Evolutionary conservation across 92 coral and sea anemone species (phyloP).

Genomic region (Porites lobata): DNA sequence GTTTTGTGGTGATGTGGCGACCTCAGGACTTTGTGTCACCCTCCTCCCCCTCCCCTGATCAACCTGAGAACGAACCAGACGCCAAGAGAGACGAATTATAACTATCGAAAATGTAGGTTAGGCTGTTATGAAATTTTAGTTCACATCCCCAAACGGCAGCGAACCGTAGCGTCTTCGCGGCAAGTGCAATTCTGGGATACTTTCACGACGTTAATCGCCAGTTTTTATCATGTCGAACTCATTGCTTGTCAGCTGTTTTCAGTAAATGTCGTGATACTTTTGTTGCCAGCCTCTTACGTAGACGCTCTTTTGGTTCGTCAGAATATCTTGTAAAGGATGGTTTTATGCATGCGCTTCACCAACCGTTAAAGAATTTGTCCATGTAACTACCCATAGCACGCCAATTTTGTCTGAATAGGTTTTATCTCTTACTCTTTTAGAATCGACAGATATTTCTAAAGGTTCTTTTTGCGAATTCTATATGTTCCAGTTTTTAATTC

Average conservation of each 20-base stretch:
- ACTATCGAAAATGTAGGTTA: neutral
- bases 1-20: too few species aligned
- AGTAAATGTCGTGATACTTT: too few species aligned
- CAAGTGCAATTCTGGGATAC: neutral
- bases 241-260: too few species aligned
- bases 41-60: conserved; percentile 68
- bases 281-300: too few species aligned
- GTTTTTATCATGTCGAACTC: too few species aligned
- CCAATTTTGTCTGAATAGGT: neutral
- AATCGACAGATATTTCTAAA: neutral
- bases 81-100: conserved; percentile 66
- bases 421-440: neutral
- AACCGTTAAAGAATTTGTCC: too few species aligned
- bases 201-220: too few species aligned
- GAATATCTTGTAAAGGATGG: too few species aligned
- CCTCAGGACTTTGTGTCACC: conserved; percentile 78
- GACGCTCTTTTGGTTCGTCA: too few species aligned
- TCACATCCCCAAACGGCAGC: neutral
- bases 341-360: too few species aligned
- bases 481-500: neutral
- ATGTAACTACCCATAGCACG: too few species aligned
- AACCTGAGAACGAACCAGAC: conserved; percentile 24
- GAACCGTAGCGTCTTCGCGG: neutral
- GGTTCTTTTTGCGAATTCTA: neutral
- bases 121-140: neutral